Conservation (phyloP, 2,888 invertebrate species). For the Argyresthia goedartella region DNA sequence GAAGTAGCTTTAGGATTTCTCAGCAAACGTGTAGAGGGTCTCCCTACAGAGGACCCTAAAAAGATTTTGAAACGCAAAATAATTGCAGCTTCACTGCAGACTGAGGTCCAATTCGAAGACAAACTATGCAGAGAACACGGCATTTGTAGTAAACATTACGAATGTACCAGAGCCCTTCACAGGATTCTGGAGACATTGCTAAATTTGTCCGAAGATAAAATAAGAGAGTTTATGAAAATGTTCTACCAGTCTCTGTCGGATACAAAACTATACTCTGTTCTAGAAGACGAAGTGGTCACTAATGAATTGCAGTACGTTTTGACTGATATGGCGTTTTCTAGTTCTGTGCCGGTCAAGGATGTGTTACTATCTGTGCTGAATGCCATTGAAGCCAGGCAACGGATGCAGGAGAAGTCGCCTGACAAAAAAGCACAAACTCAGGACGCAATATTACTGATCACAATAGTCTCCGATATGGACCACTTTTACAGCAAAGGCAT, state of each 20-base stretch:
- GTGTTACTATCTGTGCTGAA: slow-evolving; percentile 22
- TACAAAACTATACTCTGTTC: slow-evolving; percentile 25
- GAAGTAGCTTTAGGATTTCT: slow-evolving; percentile 23
- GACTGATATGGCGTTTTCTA: slow-evolving; percentile 39
- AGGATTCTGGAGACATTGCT: slow-evolving; percentile 24
- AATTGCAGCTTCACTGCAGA: slow-evolving; percentile 23
- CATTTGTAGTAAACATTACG: slow-evolving; percentile 28
- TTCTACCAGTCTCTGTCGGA: slow-evolving; percentile 20
- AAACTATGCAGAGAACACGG: slow-evolving; percentile 30
- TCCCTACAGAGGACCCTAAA: slow-evolving; percentile 16
- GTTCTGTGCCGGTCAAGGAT: slow-evolving; percentile 28
- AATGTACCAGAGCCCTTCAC: slow-evolving; percentile 30
- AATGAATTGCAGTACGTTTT: slow-evolving; percentile 36
- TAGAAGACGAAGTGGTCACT: slow-evolving; percentile 24
- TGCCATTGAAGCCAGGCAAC: neutral
- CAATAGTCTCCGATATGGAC: slow-evolving; percentile 12
- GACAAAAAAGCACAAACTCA: neutral
- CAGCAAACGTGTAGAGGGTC: slow-evolving; percentile 20
- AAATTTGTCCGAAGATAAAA: slow-evolving; percentile 20
- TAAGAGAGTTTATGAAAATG: slow-evolving; percentile 23
- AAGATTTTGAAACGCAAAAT: slow-evolving; percentile 28
- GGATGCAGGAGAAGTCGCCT: neutral
- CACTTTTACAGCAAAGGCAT: slow-evolving; percentile 7
- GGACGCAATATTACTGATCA: slow-evolving; percentile 1
- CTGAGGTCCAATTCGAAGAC: slow-evolving; percentile 31